These are phyloP conservation scores for Acrossocheilus fasciatus DNA, from an alignment of 2,797 vertebrate genomes.

Conservation along the genomic window DNA sequence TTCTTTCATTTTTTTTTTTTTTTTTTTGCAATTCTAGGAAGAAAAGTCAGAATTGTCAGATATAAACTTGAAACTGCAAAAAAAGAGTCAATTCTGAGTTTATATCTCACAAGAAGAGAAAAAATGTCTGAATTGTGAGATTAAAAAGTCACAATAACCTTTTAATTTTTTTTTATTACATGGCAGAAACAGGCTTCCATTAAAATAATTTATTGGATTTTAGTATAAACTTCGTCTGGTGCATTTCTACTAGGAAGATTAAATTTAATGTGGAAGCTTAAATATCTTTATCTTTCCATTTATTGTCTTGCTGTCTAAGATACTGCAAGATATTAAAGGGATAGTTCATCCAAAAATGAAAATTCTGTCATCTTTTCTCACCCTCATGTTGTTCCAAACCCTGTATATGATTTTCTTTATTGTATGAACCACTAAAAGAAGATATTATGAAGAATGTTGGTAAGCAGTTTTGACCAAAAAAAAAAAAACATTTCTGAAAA, in stretches of 20 bases:
- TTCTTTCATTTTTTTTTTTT: no score
- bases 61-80: not conserved
- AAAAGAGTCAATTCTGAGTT: no score
- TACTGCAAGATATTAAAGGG: not conserved
- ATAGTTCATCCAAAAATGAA: not conserved
- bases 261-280: not conserved
- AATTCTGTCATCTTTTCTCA: not conserved
- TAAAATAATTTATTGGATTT: not conserved
- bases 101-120: not conserved
- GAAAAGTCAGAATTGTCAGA: not conserved
- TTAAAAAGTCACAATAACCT: not conserved
- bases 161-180: not conserved
- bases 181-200: not conserved
- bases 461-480: not conserved
- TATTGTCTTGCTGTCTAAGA: not conserved
- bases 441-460: not conserved
- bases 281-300: not conserved
- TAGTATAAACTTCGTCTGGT: not conserved
- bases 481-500: no score
- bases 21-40: not conserved
- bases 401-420: not conserved
- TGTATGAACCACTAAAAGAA: not conserved
- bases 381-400: not conserved
- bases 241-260: not conserved
- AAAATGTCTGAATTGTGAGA: not conserved